Base-by-base conservation (phyloP, 2,797 vertebrate species). In the Capromys pilorides region DNA sequence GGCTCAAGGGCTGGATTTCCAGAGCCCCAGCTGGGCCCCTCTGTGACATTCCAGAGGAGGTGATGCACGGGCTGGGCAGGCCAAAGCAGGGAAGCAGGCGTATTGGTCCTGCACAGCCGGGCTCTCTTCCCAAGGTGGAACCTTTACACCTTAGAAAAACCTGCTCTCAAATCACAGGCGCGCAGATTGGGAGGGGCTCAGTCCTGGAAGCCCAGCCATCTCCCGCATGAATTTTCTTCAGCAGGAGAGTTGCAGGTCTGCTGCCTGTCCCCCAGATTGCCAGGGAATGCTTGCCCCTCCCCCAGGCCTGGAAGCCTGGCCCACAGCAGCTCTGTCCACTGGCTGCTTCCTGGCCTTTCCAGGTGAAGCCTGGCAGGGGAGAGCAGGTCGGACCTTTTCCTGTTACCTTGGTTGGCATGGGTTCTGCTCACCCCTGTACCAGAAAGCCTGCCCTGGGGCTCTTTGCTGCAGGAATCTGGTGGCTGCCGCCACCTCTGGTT, bases 1-100 rank as follows among this genome's bases (percentile, higher is more conserved):
- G 67, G 67, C 77, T 36, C 33, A 19, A 83, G 57, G 86, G 85
- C 64, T 66, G 9, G 4, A 28, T 83, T 96, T 93, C 75, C 33
- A 24, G 88, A 94, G 82, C 66, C 14, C 18, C 26, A 33, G 57
- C 33, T 5, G 36, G 73, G 12, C 11, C 31, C 64, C 64, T 90
- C 28, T 31, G 64, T 79, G 26, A 83, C 66, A 94, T 88, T 91
- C 91, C 36, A 0, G 1, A 33, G 31, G 41, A 62, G 73, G 61
- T 67, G 14, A 33, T 78, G n/a, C 64, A 69, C 82, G 86, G 14
- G 5, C 18, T 49, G 16, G n/a, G 24, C 28, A 13, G n/a, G 24
- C 28, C 26, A 51, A 45, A 75, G 0, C 0, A 16, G 95, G 54
- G 71, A 96, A 61, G 71, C 22, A 81, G 64, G 79, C 71, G 51